These are phyloP conservation scores for Galerucella pusilla DNA, from an alignment of 2,888 invertebrate genomes.

Conservation along the genomic window DNA sequence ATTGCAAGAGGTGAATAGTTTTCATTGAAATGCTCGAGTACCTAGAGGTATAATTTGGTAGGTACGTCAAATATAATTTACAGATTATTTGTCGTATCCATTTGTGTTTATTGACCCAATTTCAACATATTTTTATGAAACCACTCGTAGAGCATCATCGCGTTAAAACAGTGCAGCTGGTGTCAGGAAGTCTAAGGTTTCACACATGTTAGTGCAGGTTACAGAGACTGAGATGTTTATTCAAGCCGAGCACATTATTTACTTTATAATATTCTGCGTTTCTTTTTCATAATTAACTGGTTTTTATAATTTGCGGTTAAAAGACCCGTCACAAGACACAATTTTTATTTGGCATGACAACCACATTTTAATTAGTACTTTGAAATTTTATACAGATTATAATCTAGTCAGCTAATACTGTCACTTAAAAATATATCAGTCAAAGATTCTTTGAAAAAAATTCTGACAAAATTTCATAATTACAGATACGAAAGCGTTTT, in stretches of 20 bases:
- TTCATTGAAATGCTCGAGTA: too few relatives aligned
- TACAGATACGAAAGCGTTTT: too few relatives aligned
- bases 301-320: constrained; percentile 15
- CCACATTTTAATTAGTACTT: constrained; percentile 1
- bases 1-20: too few relatives aligned
- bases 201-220: constrained; percentile 55
- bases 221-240: constrained; percentile 49
- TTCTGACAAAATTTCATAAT: too few relatives aligned
- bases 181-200: constrained; percentile 62
- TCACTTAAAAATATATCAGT: too few relatives aligned
- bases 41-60: neutral
- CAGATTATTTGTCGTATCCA: neutral
- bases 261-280: constrained; percentile 26
- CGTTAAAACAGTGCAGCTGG: constrained; percentile 53
- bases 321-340: neutral
- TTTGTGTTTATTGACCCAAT: neutral
- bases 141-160: constrained; percentile 18
- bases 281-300: constrained; percentile 26
- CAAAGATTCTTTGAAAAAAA: too few relatives aligned
- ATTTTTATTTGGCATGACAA: neutral
- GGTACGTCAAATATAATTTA: neutral
- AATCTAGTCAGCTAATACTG: too few relatives aligned
- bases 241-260: constrained; percentile 44
- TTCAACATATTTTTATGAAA: constrained; percentile 16
- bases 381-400: too few relatives aligned